Evolutionary conservation across 2,888 invertebrate genomes (phyloP).

Genomic region (Trypoxylon attenuatum): DNA sequence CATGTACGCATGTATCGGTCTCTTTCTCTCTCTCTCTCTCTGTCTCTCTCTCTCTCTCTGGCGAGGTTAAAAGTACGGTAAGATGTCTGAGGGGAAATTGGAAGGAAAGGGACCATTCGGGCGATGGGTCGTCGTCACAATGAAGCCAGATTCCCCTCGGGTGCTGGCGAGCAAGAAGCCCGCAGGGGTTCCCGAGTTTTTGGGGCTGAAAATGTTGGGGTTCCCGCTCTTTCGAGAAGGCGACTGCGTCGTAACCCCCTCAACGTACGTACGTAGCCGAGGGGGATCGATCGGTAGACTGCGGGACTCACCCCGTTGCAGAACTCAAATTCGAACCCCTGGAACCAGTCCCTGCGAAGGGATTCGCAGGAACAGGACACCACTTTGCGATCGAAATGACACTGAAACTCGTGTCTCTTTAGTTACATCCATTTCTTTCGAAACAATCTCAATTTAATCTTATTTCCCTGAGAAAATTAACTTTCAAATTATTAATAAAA

Average conservation of each 20-base stretch:
- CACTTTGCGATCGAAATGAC: conserved; percentile 23
- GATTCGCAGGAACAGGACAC: conserved; percentile 9
- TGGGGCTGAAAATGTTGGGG: conserved; percentile 46
- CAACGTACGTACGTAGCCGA: conserved; percentile 44
- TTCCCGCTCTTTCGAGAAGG: conserved; percentile 47
- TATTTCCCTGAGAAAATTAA: no score
- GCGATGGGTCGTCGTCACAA: conserved; percentile 25
- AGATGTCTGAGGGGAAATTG: no score
- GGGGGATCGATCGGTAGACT: conserved; percentile 64
- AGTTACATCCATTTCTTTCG: no score
- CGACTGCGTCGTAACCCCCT: conserved; percentile 50
- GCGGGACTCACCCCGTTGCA: conserved; percentile 52
- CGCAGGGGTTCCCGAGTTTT: conserved; percentile 45
- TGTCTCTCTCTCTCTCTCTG: no score
- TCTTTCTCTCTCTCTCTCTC: no score
- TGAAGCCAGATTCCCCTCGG: conserved; percentile 43
- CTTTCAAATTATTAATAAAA: no score
- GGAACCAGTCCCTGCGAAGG: conserved; percentile 13
- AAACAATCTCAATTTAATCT: no score
- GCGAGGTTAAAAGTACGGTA: no score
- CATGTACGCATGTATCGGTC: no score
- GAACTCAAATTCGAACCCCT: conserved; percentile 56
- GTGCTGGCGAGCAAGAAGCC: conserved; percentile 28
- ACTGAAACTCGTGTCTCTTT: conserved; percentile 4
- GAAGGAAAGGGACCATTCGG: conserved; percentile 19